Evolutionary conservation across 2,113 vertebrate species (phyloP).

Genomic region (Columba livia): DNA sequence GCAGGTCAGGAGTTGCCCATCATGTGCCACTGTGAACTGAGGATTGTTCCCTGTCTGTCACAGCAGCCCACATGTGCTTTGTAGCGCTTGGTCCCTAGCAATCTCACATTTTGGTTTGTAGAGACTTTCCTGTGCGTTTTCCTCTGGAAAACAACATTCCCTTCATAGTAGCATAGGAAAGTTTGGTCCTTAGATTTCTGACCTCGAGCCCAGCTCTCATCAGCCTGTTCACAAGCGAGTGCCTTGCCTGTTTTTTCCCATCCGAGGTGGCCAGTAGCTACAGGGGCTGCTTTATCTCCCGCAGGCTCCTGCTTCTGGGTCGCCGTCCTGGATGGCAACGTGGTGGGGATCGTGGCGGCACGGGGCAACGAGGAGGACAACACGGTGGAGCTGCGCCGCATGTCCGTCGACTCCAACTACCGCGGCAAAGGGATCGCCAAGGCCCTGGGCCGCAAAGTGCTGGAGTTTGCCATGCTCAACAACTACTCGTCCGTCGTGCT

Average conservation of each 20-base stretch:
- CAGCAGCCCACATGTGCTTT: not conserved
- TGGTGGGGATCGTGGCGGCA: slow-evolving; percentile 95
- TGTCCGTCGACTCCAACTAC: slow-evolving; percentile 97
- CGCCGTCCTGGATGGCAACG: slow-evolving; percentile 89
- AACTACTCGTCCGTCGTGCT: slow-evolving; percentile 93
- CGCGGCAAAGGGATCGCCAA: slow-evolving; percentile 97
- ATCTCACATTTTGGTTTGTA: not conserved
- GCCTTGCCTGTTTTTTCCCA: not conserved
- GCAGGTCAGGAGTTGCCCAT: not conserved
- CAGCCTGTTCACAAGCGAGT: accelerated
- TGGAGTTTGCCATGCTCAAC: slow-evolving; percentile 95
- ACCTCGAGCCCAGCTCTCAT: not conserved
- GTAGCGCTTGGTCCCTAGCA: not conserved
- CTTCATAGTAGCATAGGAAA: not conserved
- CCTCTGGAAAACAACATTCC: not conserved
- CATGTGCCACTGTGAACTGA: not conserved
- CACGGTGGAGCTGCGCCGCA: slow-evolving; percentile 92
- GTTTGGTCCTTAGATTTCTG: not conserved
- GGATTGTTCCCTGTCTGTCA: accelerated
- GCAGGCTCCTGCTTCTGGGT: slow-evolving; percentile 98
- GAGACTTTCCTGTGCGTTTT: not conserved
- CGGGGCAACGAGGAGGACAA: slow-evolving; percentile 93
- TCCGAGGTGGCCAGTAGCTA: accelerated
- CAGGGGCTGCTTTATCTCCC: not conserved
- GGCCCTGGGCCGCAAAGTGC: slow-evolving; percentile 91